Evolutionary conservation across 2,888 invertebrate species (phyloP), one percentile per base, ranked within the genome.

Genomic region (Microplitis deprimator): DNA sequence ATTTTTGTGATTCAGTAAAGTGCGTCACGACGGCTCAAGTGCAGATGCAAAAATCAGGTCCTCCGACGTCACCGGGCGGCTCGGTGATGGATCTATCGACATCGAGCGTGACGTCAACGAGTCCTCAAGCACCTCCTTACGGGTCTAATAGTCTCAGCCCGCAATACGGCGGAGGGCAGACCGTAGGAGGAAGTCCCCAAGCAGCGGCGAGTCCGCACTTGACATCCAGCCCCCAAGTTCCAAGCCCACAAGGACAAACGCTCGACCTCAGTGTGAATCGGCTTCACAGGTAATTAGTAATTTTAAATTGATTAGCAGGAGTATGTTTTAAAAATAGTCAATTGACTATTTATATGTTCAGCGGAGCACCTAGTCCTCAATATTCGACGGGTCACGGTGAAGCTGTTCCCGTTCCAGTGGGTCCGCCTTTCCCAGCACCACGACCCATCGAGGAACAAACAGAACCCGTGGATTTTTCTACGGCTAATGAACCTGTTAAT

Each of bases 241-340:
- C 96, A 87, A 96, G 96, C 92, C 96, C 96, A 81, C 96, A 96
- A 91, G 96, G 96, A 85, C 96, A 96, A 90, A 96, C 96, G 85
- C 92, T 96, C 90, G 96, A 96, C 92, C 93, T 96, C 90, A 96
- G 96, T 91, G 96, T 96, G 85, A 96, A 95, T 91, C 93, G 96
- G 90, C 93, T 96, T 90, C 95, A 96, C 92, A 95, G 96, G 96
- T 96, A 91, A 87, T 82, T 73, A 16, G 10, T 16, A 17, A 8
- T 50, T 41, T 13, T 50, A 13, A 1, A 13, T 50, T 79, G 39
- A 13, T 50, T 17, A 20, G 60, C 20, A 59, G 16, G 20, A 17
- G 16, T 20, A 29, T 29, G 16, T 41, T 13, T 40, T 20, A 68
- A 16, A 64, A 29, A 16, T 59, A 16, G 50, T 65, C n/a, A 62